Evolutionary conservation across 2,113 vertebrate species (phyloP).

Genomic region (Poeciliopsis prolifica): DNA sequence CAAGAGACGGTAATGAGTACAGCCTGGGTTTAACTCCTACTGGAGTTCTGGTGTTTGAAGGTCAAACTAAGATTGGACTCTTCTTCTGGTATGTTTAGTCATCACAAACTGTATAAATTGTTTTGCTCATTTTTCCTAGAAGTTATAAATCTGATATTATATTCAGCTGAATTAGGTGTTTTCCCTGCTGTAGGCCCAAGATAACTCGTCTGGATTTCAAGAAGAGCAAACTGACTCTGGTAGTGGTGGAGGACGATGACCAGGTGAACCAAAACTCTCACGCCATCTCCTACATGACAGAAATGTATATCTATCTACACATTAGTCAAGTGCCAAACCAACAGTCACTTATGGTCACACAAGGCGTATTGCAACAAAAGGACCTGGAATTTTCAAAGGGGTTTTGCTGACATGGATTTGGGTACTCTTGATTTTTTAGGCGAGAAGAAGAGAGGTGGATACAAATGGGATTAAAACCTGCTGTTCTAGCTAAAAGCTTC

Average conservation of each 20-base stretch:
- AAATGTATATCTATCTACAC: neutral
- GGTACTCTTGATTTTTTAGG: neutral
- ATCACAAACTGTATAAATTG: neutral
- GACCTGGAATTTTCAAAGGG: neutral
- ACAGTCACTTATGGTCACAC: neutral
- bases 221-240: constrained; percentile 95
- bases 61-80: constrained; percentile 96
- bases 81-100: constrained; percentile 91
- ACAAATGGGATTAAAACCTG: neutral
- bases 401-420: neutral
- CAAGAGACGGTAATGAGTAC: constrained; percentile 97
- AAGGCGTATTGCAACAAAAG: neutral
- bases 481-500: too few species aligned
- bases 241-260: constrained; percentile 98
- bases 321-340: neutral
- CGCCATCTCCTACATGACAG: neutral
- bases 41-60: constrained; percentile 98
- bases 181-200: constrained; percentile 86
- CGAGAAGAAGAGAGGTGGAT: neutral
- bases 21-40: constrained; percentile 96
- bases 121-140: neutral
- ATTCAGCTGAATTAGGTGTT: neutral
- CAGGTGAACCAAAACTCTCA: constrained; percentile 81
- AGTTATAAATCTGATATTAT: too few species aligned
- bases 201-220: constrained; percentile 98